Conservation (phyloP, 2,888 invertebrate genomes). For the Campoplex capitator region DNA sequence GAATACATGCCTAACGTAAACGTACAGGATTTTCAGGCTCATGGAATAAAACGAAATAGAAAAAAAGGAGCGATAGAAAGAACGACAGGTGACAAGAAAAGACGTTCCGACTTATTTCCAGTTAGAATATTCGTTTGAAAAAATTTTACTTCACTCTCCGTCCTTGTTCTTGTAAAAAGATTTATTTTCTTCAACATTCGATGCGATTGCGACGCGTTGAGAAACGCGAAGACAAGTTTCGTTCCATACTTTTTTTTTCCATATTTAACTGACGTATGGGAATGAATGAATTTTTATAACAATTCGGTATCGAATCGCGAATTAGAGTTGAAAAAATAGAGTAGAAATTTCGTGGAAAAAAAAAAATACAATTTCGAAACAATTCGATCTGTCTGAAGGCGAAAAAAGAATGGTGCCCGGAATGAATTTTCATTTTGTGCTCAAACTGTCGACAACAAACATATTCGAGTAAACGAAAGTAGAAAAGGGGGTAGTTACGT, state of each 20-base stretch:
- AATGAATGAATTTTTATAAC: background rate
- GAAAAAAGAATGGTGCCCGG: conserved; percentile 12
- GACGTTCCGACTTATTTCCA: conserved; percentile 57
- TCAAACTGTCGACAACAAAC: conserved; percentile 7
- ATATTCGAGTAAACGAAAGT: conserved; percentile 33
- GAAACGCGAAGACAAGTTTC: background rate
- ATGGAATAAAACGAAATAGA: conserved; percentile 19
- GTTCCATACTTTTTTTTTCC: too few relatives aligned
- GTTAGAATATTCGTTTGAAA: conserved; percentile 45
- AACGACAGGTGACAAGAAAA: conserved; percentile 38
- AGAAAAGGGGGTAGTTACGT: conserved; percentile 29
- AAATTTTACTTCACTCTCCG: conserved; percentile 46
- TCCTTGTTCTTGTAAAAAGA: conserved; percentile 26
- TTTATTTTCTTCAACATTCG: conserved; percentile 21
- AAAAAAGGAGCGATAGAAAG: background rate
- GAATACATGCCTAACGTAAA: conserved; percentile 44
- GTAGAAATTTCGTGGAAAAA: too few relatives aligned
- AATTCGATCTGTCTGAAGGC: background rate
- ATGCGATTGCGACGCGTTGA: background rate
- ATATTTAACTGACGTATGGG: background rate
- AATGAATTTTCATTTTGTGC: conserved; percentile 56
- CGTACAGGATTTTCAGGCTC: conserved; percentile 6
- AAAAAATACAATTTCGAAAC: background rate
- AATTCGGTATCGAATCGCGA: background rate
- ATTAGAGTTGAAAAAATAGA: background rate